Evolutionary conservation across 2,113 vertebrate genomes (phyloP).

Genomic region (Trichomycterus rosablanca): DNA sequence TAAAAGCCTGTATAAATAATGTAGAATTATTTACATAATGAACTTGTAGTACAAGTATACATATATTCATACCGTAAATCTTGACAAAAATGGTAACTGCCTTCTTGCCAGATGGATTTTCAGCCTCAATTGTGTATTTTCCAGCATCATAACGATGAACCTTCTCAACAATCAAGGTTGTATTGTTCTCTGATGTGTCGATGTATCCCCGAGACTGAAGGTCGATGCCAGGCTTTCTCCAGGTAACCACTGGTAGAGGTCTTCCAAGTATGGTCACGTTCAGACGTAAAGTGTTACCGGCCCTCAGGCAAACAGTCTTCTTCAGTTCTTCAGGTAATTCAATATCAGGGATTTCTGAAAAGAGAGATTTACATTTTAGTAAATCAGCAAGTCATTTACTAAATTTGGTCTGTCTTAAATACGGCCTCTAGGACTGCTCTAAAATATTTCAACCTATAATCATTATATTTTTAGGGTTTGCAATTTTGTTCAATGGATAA

Average conservation of each 20-base stretch:
- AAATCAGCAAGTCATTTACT: background rate
- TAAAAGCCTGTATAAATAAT: background rate
- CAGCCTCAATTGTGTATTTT: slow-evolving; percentile 92
- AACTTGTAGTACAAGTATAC: background rate
- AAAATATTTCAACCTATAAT: too few relatives aligned
- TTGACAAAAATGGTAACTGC: slow-evolving; percentile 87
- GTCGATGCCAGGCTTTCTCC: slow-evolving; percentile 89
- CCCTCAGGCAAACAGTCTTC: slow-evolving; percentile 89
- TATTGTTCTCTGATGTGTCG: slow-evolving; percentile 88
- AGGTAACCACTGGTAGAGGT: slow-evolving; percentile 81
- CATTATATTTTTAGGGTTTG: too few relatives aligned
- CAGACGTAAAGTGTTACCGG: slow-evolving; percentile 84
- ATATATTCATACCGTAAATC: slow-evolving; percentile 81
- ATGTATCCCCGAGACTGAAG: slow-evolving; percentile 85
- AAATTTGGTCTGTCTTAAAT: too few relatives aligned
- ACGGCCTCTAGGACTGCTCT: too few relatives aligned
- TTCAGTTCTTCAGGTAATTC: slow-evolving; percentile 91
- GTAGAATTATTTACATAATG: background rate
- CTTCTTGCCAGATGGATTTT: slow-evolving; percentile 97
- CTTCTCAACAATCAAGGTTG: slow-evolving; percentile 86
- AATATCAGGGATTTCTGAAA: slow-evolving; percentile 88
- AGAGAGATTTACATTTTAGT: slow-evolving; percentile 13
- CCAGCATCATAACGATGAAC: slow-evolving; percentile 92
- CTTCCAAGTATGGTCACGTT: slow-evolving; percentile 85
- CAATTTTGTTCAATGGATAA: too few relatives aligned